These are phyloP conservation scores for Dryocosmus kuriphilus DNA, from an alignment of 2,888 invertebrate genomes.

Conservation along the genomic window DNA sequence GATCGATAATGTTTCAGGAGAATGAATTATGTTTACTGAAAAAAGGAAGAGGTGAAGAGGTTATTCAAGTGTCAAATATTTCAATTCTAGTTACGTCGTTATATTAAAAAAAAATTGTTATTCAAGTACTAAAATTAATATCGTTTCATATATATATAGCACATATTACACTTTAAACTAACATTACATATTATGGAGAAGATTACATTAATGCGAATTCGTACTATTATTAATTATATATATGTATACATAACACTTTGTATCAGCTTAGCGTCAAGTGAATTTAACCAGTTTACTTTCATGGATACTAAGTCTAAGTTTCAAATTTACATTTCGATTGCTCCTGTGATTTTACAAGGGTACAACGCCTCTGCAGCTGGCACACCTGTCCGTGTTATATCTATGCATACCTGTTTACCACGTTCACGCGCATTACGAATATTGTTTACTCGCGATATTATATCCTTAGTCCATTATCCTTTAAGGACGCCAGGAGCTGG, in stretches of 20 bases:
- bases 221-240: background rate
- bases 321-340: background rate
- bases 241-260: background rate
- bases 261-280: background rate
- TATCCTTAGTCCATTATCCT: background rate
- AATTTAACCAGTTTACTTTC: background rate
- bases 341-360: constrained; percentile 8
- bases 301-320: background rate
- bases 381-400: constrained; percentile 1
- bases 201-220: background rate
- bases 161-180: background rate
- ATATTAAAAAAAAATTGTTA: background rate
- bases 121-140: background rate
- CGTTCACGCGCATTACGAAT: background rate
- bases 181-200: background rate
- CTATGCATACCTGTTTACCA: constrained; percentile 9
- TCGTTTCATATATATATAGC: background rate
- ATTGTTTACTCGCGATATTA: background rate
- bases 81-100: background rate
- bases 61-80: constrained; percentile 27
- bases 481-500: background rate
- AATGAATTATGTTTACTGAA: background rate
- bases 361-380: background rate
- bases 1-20: background rate
- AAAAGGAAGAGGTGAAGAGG: background rate